Evolutionary conservation across 2,888 invertebrate genomes (phyloP).

Genomic region (Heliconius erato): DNA sequence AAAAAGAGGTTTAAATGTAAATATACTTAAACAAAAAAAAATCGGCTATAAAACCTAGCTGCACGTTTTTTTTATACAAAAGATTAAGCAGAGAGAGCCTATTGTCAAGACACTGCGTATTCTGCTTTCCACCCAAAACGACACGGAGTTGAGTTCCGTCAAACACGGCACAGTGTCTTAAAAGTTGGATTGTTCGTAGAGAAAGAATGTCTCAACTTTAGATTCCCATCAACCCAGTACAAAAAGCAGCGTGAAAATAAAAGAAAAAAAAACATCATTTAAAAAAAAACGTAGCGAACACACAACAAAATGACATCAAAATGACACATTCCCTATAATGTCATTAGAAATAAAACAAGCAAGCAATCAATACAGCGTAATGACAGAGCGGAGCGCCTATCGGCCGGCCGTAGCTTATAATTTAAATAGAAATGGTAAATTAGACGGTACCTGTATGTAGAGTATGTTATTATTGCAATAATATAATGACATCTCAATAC

Average conservation of each 20-base stretch:
- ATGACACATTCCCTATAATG: slow-evolving; percentile 15
- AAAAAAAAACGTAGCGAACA: neutral
- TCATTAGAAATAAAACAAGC: slow-evolving; percentile 43
- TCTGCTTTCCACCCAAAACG: no score
- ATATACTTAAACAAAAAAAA: no score
- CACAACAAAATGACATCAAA: neutral
- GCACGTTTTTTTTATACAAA: no score
- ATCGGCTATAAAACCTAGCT: no score
- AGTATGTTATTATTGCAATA: neutral
- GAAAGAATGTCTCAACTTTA: neutral
- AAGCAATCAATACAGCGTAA: slow-evolving; percentile 51
- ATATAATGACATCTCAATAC: slow-evolving; percentile 42
- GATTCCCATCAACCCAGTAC: neutral
- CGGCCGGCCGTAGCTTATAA: slow-evolving; percentile 34
- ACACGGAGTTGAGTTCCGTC: no score
- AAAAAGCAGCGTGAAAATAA: neutral
- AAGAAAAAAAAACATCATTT: neutral
- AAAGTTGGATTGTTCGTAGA: neutral
- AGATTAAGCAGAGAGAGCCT: no score
- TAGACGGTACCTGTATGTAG: slow-evolving; percentile 29
- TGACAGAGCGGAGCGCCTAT: slow-evolving; percentile 43
- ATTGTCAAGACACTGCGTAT: no score
- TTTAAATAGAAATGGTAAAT: slow-evolving; percentile 41
- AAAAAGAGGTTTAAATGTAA: no score
- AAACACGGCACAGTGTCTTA: neutral